Percentiles rank a stretch among this genome's conserved stretches.
These are phyloP conservation scores for Calameuta filiformis DNA, from an alignment of 2,888 invertebrate species.

Conservation along the genomic window DNA sequence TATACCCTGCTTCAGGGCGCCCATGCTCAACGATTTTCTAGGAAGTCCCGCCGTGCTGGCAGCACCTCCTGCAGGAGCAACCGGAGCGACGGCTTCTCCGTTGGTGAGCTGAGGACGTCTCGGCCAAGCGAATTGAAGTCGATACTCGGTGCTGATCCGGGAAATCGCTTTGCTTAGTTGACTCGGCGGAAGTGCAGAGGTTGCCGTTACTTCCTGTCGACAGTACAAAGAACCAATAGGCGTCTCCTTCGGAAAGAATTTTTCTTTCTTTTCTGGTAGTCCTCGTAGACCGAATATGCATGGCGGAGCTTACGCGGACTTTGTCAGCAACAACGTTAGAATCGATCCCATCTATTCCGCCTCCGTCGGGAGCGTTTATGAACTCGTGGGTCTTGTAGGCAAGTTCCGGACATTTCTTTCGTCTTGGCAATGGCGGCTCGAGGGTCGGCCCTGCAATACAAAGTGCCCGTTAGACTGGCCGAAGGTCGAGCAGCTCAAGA, in stretches of 20 bases:
- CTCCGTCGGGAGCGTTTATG: slow-evolving; percentile 72
- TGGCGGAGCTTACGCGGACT: slow-evolving; percentile 71
- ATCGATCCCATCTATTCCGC: slow-evolving; percentile 71
- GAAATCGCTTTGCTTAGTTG: slow-evolving; percentile 79
- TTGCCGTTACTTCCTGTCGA: slow-evolving; percentile 56
- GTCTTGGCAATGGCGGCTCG: slow-evolving; percentile 87
- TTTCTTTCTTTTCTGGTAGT: background rate
- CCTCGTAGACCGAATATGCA: background rate
- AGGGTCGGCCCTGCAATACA: slow-evolving; percentile 68
- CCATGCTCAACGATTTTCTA: slow-evolving; percentile 88
- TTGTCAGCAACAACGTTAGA: slow-evolving; percentile 72
- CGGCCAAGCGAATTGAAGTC: slow-evolving; percentile 92
- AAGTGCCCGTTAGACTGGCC: slow-evolving; percentile 1
- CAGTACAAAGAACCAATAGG: background rate
- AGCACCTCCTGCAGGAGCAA: slow-evolving; percentile 66
- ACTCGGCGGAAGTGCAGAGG: slow-evolving; percentile 66
- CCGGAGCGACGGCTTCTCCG: slow-evolving; percentile 67
- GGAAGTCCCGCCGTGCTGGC: slow-evolving; percentile 69
- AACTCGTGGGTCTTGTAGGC: slow-evolving; percentile 89
- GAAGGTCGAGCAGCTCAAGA: slow-evolving; percentile 23
- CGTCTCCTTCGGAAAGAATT: background rate
- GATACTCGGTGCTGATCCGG: slow-evolving; percentile 86
- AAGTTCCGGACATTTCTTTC: slow-evolving; percentile 90
- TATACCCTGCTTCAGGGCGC: slow-evolving; percentile 76
- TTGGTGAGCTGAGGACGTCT: slow-evolving; percentile 70